These are phyloP conservation scores for Aphis gossypii DNA, from an alignment of 1,140 invertebrate species.

Conservation along the genomic window DNA sequence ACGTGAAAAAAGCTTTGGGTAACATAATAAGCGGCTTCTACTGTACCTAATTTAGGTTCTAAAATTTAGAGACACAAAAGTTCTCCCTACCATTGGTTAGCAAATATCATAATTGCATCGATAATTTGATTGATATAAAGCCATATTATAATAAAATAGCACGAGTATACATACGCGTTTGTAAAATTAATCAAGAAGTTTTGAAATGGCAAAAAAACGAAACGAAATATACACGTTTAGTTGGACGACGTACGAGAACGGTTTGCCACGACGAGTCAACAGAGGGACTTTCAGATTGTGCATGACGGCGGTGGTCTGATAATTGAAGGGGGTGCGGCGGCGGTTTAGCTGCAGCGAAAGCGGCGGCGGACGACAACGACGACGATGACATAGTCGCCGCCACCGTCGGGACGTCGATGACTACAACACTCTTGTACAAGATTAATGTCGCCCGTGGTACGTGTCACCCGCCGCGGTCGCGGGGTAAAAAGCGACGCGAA, in stretches of 20 bases:
- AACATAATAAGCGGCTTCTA: too few relatives aligned
- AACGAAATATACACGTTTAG: neutral
- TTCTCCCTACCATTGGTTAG: too few relatives aligned
- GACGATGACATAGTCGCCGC: neutral
- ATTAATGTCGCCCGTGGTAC: slow-evolving; percentile 36
- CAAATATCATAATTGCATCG: too few relatives aligned
- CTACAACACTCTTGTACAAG: neutral
- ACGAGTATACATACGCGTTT: neutral
- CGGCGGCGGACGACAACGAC: neutral
- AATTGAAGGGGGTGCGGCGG: slow-evolving; percentile 26
- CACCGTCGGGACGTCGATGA: neutral
- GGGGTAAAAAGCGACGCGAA: slow-evolving; percentile 15
- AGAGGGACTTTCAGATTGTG: neutral
- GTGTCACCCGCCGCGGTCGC: neutral
- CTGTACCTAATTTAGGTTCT: too few relatives aligned
- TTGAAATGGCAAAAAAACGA: neutral
- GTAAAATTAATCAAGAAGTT: neutral
- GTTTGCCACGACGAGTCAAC: neutral
- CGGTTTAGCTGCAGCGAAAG: neutral
- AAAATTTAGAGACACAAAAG: too few relatives aligned
- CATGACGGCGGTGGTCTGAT: slow-evolving; percentile 20
- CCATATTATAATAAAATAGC: neutral
- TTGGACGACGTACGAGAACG: neutral
- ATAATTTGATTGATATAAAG: too few relatives aligned
- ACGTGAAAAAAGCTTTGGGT: too few relatives aligned